Evolutionary conservation across 2,888 invertebrate species (phyloP).

Genomic region (Eurytoma adleriae): DNA sequence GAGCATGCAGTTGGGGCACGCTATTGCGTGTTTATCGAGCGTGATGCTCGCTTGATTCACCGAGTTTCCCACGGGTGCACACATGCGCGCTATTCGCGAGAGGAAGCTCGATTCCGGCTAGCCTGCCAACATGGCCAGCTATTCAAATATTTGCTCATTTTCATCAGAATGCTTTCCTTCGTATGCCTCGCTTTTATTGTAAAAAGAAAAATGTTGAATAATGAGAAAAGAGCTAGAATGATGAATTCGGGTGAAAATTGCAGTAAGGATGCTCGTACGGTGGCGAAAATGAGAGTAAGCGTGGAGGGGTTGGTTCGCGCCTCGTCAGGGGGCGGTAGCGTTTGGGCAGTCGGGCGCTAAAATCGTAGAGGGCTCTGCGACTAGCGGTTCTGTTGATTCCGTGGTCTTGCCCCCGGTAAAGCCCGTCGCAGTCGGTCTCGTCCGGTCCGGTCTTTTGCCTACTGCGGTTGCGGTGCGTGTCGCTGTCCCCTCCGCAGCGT

Average conservation of each 20-base stretch:
- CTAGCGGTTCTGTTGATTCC: slow-evolving; percentile 17
- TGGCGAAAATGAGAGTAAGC: background rate
- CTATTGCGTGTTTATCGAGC: slow-evolving; percentile 49
- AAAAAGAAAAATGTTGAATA: too few relatives aligned
- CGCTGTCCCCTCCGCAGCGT: slow-evolving; percentile 34
- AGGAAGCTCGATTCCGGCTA: slow-evolving; percentile 21
- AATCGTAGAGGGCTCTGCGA: background rate
- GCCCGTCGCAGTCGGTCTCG: slow-evolving; percentile 49
- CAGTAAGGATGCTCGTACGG: too few relatives aligned
- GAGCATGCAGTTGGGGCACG: slow-evolving; percentile 10
- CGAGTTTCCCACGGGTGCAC: slow-evolving; percentile 10
- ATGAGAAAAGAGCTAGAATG: too few relatives aligned
- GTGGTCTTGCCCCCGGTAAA: slow-evolving; percentile 45
- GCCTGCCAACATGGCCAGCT: background rate
- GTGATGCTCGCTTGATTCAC: slow-evolving; percentile 49
- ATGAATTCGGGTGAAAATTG: too few relatives aligned
- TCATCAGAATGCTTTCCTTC: background rate
- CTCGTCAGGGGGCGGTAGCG: slow-evolving; percentile 21
- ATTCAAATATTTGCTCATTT: slow-evolving; percentile 3
- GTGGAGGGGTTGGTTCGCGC: background rate
- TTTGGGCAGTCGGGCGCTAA: background rate
- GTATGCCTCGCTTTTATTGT: too few relatives aligned
- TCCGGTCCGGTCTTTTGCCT: slow-evolving; percentile 54
- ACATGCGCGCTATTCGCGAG: background rate
- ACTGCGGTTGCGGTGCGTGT: slow-evolving; percentile 47